Evolutionary conservation across 2,113 vertebrate genomes (phyloP).

Genomic region (Mastomys coucha): DNA sequence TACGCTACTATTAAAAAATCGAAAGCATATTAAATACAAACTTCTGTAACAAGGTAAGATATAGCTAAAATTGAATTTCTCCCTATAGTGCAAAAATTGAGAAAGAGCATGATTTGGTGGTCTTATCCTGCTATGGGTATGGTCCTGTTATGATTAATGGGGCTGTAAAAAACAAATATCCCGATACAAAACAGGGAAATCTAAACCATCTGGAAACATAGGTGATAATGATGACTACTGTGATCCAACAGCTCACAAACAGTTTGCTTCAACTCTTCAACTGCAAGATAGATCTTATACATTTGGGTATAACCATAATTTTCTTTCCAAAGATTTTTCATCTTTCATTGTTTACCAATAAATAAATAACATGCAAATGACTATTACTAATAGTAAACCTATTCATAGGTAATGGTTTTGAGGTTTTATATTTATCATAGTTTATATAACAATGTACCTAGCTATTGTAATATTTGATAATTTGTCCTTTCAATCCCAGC

Average conservation of each 20-base stretch:
- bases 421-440: not conserved
- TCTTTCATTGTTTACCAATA: not conserved
- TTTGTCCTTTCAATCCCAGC: not conserved
- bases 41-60: not conserved
- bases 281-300: not conserved
- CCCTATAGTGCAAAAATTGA: not conserved
- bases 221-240: not conserved
- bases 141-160: not conserved
- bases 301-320: not conserved
- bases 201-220: constrained; percentile 9
- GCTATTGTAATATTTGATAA: not conserved
- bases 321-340: not conserved
- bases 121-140: not conserved
- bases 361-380: not conserved
- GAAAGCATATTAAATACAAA: not conserved
- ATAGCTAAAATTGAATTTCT: not conserved
- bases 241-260: not conserved
- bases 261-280: constrained; percentile 1
- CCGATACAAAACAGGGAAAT: not conserved
- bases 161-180: not conserved
- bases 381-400: not conserved
- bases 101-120: not conserved
- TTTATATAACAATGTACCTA: not conserved
- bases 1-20: not conserved
- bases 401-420: not conserved